Percentiles rank a stretch among this genome's conserved stretches.
phyloP scores from a whole-genome alignment of 2,888 invertebrate genomes.

The Eledone cirrhosa region DNA sequence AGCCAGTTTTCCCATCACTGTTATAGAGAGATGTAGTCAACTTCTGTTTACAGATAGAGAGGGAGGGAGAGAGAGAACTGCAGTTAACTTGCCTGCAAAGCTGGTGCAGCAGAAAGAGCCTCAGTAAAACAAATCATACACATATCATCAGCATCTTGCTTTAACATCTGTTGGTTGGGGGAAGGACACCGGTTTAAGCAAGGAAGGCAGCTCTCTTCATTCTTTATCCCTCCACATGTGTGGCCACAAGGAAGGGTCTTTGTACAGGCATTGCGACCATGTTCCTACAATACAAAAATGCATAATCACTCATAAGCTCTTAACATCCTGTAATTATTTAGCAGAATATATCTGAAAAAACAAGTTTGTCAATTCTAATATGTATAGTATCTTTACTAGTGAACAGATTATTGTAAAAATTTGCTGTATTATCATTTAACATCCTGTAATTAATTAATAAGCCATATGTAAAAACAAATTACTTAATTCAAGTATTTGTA shows the following conservation, averaged over 20 bases:
- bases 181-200: constrained; percentile 84
- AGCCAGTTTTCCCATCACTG: too few relatives aligned
- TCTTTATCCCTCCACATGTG: constrained; percentile 90
- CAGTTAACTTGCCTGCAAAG: constrained; percentile 74
- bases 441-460: background rate
- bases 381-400: too few relatives aligned
- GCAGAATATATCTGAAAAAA: too few relatives aligned
- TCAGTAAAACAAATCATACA: constrained; percentile 99
- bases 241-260: constrained; percentile 88
- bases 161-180: constrained; percentile 69
- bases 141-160: constrained; percentile 98
- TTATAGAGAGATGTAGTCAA: too few relatives aligned
- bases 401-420: background rate
- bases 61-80: too few relatives aligned
- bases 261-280: constrained; percentile 82
- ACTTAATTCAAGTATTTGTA: too few relatives aligned
- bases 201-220: constrained; percentile 84
- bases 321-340: background rate
- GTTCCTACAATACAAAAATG: constrained; percentile 71
- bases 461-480: too few relatives aligned
- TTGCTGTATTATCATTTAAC: background rate
- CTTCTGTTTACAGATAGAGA: too few relatives aligned
- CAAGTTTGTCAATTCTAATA: too few relatives aligned
- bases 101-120: constrained; percentile 92
- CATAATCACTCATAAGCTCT: background rate